These are phyloP conservation scores for Dryococelus australis DNA, from an alignment of 2,888 invertebrate genomes.

Conservation along the genomic window DNA sequence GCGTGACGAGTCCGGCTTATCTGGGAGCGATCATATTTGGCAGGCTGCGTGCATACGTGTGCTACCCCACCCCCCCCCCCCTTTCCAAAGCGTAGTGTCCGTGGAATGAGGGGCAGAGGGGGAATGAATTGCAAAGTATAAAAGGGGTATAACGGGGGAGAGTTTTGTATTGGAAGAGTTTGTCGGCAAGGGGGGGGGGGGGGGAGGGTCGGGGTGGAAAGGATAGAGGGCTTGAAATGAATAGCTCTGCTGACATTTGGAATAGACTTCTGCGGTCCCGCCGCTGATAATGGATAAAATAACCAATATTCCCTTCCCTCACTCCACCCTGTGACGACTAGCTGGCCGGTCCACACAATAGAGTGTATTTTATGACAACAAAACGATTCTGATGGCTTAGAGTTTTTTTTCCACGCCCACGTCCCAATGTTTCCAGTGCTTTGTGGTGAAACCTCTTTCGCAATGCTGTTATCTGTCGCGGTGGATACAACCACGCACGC, in stretches of 20 bases:
- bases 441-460: not conserved
- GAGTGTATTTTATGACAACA: constrained; percentile 28
- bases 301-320: constrained; percentile 22
- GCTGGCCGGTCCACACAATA: constrained; percentile 12
- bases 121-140: not conserved
- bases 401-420: not conserved
- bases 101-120: not conserved
- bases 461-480: not conserved
- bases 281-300: constrained; percentile 28
- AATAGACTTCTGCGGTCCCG: constrained; percentile 22
- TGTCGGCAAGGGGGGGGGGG: not conserved
- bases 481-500: not conserved
- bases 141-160: not conserved
- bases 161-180: constrained; percentile 16
- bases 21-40: not conserved
- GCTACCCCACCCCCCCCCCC: too few relatives aligned
- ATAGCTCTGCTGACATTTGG: constrained; percentile 29
- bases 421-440: constrained; percentile 17
- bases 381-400: constrained; percentile 30
- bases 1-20: not conserved
- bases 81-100: not conserved
- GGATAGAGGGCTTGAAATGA: constrained; percentile 25
- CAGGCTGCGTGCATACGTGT: not conserved
- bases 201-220: not conserved
- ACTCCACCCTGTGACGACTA: not conserved